Conservation (phyloP, 2,888 invertebrate genomes). For the Tenthredo scrophulariae region DNA sequence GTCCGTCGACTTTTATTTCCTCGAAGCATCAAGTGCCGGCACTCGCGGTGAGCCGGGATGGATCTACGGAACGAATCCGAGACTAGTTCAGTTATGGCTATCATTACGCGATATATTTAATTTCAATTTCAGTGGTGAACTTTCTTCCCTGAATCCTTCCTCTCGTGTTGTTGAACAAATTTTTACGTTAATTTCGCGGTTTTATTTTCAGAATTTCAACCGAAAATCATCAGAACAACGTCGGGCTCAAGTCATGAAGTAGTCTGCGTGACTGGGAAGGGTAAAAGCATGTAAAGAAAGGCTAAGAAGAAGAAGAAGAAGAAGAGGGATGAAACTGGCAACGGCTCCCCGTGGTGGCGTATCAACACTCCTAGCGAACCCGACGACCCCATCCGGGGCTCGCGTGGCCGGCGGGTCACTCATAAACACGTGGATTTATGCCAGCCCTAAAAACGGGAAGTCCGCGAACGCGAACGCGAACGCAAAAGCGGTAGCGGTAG, state of each 20-base stretch:
- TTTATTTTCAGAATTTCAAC: neutral
- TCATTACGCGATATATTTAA: neutral
- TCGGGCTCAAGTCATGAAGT: neutral
- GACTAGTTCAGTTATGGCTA: constrained; percentile 13
- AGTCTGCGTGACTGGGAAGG: constrained; percentile 10
- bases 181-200: neutral
- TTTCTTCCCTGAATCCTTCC: neutral
- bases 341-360: constrained; percentile 38
- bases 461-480: constrained; percentile 17
- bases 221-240: neutral
- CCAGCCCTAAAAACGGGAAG: constrained; percentile 51
- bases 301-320: neutral
- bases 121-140: neutral
- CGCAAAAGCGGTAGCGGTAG: neutral
- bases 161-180: too few relatives aligned
- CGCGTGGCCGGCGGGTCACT: constrained; percentile 50
- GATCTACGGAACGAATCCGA: neutral
- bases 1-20: constrained; percentile 54
- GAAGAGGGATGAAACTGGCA: constrained; percentile 51
- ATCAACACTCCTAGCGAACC: constrained; percentile 23
- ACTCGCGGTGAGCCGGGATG: neutral
- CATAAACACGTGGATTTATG: constrained; percentile 53
- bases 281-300: constrained; percentile 31
- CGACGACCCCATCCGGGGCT: constrained; percentile 28
- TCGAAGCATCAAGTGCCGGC: neutral